Evolutionary conservation across 1,140 invertebrate species (phyloP).

Genomic region (Physella acuta): DNA sequence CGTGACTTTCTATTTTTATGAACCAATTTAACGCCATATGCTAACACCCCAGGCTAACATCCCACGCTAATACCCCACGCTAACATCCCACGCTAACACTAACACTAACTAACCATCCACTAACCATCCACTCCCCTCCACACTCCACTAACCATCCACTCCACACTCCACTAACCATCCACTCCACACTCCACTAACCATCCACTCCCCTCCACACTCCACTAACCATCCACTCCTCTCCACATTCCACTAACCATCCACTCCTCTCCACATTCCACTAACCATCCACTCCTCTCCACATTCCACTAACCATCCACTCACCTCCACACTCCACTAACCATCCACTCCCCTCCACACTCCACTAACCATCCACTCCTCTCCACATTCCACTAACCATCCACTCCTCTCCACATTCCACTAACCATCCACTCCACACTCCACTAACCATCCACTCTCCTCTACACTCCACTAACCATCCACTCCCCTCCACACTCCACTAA

Average conservation of each 20-base stretch:
- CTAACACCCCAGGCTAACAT: too few relatives aligned
- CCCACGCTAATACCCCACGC: too few relatives aligned
- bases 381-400: background rate
- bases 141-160: background rate
- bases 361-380: conserved; percentile 24
- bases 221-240: conserved; percentile 27
- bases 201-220: conserved; percentile 1
- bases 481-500: too few relatives aligned
- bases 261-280: conserved; percentile 11
- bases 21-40: too few relatives aligned
- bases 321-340: conserved; percentile 2
- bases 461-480: too few relatives aligned
- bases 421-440: background rate
- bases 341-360: conserved; percentile 22
- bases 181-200: background rate
- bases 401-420: background rate
- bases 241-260: conserved; percentile 3
- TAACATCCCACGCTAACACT: background rate
- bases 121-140: conserved; percentile 2
- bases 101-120: conserved; percentile 1
- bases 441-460: too few relatives aligned
- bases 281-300: conserved; percentile 2
- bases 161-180: background rate
- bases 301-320: conserved; percentile 4
- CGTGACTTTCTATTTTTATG: too few relatives aligned